Evolutionary conservation across 2,888 invertebrate genomes (phyloP), one percentile per base, ranked within the genome.

Genomic region (Anaspis maculata): DNA sequence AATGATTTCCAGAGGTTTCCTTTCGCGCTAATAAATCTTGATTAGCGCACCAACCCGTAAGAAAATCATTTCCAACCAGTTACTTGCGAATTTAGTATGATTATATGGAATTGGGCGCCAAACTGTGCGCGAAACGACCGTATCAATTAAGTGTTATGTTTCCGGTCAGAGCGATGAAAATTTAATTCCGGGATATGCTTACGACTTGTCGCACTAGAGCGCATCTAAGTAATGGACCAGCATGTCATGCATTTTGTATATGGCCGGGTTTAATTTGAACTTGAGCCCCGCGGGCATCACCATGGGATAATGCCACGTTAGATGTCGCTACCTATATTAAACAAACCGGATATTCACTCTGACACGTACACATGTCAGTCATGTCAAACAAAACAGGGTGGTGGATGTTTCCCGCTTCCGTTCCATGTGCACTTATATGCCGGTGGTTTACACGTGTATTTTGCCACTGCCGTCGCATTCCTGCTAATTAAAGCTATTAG

Each of bases 361-460:
- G 43, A 35, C 40, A 37, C 32, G 35, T 34, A 40, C 43, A 43
- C 40, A 40, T 43, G 43, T 43, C 37, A 27, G 27, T 32, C 35
- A 28, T 40, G 43, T 43, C 37, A 40, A 43, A 37, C 40, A 38
- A 33, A 9, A 30, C 37, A 37, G 34, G 16, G 31, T 25, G 26
- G 13, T 27, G 30, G 15, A 38, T 30, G 29, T 36, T 36, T 43
- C 32, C 37, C 36, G 29, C 38, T 36, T 43, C 32, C 37, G 39
- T 32, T 34, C 34, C 39, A 39, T 34, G 31, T 39, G 35, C 26
- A 16, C 22, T 30, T 14, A 30, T 13, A 37, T 37, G 26, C 25
- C 30, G 33, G 30, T n/a, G n/a, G n/a, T n/a, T n/a, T n/a, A 29
- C 29, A 29, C 13, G 21, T 29, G 29, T 11, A 29, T n/a, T n/a